Conservation (phyloP, 2,888 invertebrate genomes). For the Melanchra persicariae region DNA sequence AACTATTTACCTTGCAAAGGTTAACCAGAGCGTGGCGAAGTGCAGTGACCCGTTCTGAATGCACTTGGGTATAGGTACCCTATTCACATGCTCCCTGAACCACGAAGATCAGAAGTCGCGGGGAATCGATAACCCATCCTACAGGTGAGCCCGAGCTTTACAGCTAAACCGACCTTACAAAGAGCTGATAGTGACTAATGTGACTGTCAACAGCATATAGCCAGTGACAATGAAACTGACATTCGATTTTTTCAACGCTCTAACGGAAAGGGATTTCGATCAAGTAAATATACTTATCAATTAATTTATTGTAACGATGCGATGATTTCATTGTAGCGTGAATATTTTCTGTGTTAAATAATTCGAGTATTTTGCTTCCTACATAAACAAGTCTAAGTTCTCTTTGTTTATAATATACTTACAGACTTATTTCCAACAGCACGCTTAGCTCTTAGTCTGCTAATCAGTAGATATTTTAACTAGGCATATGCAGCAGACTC, state of each 20-base stretch:
- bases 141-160: background rate
- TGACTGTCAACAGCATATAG: background rate
- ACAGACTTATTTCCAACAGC: too few species aligned
- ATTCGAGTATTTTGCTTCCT: too few species aligned
- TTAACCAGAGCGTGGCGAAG: constrained; percentile 11
- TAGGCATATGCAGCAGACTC: too few species aligned
- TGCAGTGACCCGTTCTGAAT: constrained; percentile 11
- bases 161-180: background rate
- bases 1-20: constrained; percentile 5
- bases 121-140: constrained; percentile 30
- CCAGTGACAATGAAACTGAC: background rate
- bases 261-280: background rate
- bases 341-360: too few species aligned
- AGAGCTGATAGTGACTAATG: too few species aligned
- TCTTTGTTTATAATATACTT: too few species aligned
- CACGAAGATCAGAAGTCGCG: constrained; percentile 18
- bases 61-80: background rate
- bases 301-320: too few species aligned
- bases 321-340: too few species aligned
- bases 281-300: too few species aligned
- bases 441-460: too few species aligned
- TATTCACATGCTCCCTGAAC: constrained; percentile 18
- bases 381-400: too few species aligned
- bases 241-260: background rate
- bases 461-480: too few species aligned